Evolutionary conservation across 2,797 vertebrate genomes (phyloP), one percentile per base, ranked within the genome.

Genomic region (Trachops cirrhosus): DNA sequence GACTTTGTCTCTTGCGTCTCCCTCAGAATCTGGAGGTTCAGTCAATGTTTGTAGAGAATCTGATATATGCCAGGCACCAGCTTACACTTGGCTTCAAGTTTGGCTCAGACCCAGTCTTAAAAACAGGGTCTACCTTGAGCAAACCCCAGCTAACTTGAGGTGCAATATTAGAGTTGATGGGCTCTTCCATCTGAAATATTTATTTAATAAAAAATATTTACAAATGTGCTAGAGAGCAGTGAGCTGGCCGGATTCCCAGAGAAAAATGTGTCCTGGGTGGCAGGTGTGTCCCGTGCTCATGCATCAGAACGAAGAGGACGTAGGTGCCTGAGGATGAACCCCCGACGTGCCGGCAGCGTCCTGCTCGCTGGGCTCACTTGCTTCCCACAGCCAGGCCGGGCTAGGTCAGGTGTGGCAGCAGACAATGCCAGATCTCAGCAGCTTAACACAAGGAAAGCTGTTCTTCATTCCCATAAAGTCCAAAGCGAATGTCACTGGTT

Each of bases 191-290:
- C 37, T 62, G 67, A 32, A 94, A 73, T 74, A 89, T 57, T 82
- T 88, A 73, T 64, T 86, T 91, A 79, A 89, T 59, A 12, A 94
- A 62, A 77, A 93, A 93, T 9, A 46, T 77, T 89, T 71, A 52
- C 57, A 90, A 71, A 83, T 71, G 52, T 78, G 5, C 32, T 91
- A 18, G 62, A 21, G 85, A 70, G 52, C 12, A 41, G 52, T 67
- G 6, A 59, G 22, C 52, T 82, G 77, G 73, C 52, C 54, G 29
- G 70, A 67, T 67, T 88, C 73, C 85, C 85, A 79, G 79, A 26
- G 22, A 39, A 74, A 73, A 46, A 41, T 64, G 29, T 21, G 32
- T 62, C 34, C 54, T 80, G 29, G 6, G 22, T 50, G 22, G 12
- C 57, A 9, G 14, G 12, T 52, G 18, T 29, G 21, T 37, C 11